phyloP scores from a whole-genome alignment of 1,140 invertebrate genomes.

The Brachionus plicatilis region DNA sequence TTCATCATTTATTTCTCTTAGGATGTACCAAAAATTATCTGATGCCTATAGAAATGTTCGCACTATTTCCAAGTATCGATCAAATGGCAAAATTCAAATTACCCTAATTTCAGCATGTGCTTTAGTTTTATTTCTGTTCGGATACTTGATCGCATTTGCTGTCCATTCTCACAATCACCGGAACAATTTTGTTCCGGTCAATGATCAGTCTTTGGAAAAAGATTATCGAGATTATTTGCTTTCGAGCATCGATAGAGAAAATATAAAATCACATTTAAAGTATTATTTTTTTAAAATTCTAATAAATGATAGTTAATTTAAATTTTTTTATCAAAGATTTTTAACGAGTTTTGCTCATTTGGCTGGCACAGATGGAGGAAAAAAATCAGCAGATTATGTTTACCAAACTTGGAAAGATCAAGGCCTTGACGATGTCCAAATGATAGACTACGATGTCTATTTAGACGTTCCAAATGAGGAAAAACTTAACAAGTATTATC shows the following conservation, averaged over 20 bases:
- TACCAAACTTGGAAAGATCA: background rate
- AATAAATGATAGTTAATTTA: background rate
- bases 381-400: slow-evolving; percentile 25
- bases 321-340: background rate
- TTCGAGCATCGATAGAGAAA: background rate
- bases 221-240: background rate
- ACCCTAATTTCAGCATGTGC: background rate
- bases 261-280: slow-evolving; percentile 1
- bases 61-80: background rate
- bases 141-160: background rate
- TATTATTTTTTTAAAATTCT: background rate
- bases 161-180: background rate
- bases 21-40: background rate
- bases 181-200: background rate
- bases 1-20: background rate
- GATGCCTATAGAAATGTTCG: background rate
- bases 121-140: background rate
- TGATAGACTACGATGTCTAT: slow-evolving; percentile 40
- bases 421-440: slow-evolving; percentile 11
- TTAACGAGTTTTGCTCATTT: slow-evolving; percentile 20
- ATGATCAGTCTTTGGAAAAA: background rate
- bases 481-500: background rate
- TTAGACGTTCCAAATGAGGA: slow-evolving; percentile 4
- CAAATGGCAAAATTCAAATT: background rate
- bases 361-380: background rate